These are phyloP conservation scores for Choristoneura fumiferana DNA, from an alignment of 1,140 invertebrate genomes.

Conservation along the genomic window DNA sequence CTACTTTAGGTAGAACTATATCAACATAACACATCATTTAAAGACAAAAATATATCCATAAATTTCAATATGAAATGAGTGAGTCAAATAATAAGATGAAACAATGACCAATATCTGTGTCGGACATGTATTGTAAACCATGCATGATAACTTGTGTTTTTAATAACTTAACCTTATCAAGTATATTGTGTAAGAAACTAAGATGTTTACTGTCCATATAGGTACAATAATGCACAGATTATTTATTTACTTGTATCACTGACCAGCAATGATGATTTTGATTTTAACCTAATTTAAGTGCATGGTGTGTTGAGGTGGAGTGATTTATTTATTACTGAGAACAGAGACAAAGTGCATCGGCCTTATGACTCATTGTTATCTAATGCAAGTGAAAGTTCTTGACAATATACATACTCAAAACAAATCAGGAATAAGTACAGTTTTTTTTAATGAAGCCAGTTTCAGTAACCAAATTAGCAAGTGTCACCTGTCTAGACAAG, in stretches of 20 bases:
- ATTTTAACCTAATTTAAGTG: no score
- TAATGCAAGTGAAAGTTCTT: constrained; percentile 5
- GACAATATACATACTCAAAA: neutral
- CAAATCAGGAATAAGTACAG: neutral
- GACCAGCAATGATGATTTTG: no score
- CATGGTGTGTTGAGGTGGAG: no score
- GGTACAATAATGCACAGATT: constrained; percentile 17
- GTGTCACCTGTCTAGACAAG: neutral
- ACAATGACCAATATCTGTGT: neutral
- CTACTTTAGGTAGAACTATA: neutral
- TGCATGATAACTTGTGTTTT: constrained; percentile 48
- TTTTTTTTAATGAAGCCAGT: neutral
- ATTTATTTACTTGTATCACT: constrained; percentile 8
- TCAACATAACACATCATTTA: neutral
- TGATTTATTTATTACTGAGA: no score
- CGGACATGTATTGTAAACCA: constrained; percentile 8
- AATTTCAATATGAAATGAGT: neutral
- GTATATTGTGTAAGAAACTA: constrained; percentile 45
- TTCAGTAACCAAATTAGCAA: constrained; percentile 10
- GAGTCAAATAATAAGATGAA: neutral
- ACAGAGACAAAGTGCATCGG: neutral
- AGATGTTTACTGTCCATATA: constrained; percentile 47
- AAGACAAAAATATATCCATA: neutral
- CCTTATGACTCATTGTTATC: constrained; percentile 5
- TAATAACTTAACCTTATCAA: constrained; percentile 61